Percentiles rank a stretch among this genome's conserved stretches.
These are phyloP conservation scores for Ophion costatus DNA, from an alignment of 2,888 invertebrate species.

Conservation along the genomic window DNA sequence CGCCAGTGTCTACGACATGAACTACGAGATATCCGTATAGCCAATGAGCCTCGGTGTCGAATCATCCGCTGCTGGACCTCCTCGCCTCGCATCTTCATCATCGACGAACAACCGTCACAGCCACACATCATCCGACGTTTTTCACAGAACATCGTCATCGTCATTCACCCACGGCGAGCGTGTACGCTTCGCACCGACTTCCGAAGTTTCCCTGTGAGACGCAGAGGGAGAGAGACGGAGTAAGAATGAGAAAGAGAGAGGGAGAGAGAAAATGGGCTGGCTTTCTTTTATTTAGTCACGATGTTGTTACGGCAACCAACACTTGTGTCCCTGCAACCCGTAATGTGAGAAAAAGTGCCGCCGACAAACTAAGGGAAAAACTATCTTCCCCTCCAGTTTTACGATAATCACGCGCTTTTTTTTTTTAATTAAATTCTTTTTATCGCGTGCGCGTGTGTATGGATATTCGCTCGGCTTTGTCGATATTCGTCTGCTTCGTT, in stretches of 20 bases:
- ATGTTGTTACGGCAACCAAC: neutral
- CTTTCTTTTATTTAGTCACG: slow-evolving; percentile 16
- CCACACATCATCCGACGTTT: slow-evolving; percentile 70
- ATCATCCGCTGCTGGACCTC: slow-evolving; percentile 16
- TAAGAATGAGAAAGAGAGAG: slow-evolving; percentile 9
- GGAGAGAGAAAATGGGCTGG: slow-evolving; percentile 13
- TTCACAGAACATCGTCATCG: slow-evolving; percentile 53
- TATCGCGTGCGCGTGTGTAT: neutral
- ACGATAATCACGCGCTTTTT: slow-evolving; percentile 30
- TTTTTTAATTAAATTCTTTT: slow-evolving; percentile 1
- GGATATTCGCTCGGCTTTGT: neutral
- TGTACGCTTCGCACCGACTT: slow-evolving; percentile 46
- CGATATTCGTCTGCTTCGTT: neutral
- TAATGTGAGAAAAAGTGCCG: too few relatives aligned
- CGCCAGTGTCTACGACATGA: slow-evolving; percentile 96
- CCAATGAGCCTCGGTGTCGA: slow-evolving; percentile 73
- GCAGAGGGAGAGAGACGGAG: neutral
- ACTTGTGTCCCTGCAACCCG: slow-evolving; percentile 35
- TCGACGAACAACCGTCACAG: slow-evolving; percentile 74
- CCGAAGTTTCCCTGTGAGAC: slow-evolving; percentile 75
- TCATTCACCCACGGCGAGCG: neutral
- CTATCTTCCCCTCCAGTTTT: slow-evolving; percentile 15
- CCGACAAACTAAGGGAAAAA: slow-evolving; percentile 29
- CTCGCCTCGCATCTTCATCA: slow-evolving; percentile 63
- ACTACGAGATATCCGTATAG: slow-evolving; percentile 98